Evolutionary conservation across 2,113 vertebrate species (phyloP), one percentile per base, ranked within the genome.

Genomic region (Numenius arquata): DNA sequence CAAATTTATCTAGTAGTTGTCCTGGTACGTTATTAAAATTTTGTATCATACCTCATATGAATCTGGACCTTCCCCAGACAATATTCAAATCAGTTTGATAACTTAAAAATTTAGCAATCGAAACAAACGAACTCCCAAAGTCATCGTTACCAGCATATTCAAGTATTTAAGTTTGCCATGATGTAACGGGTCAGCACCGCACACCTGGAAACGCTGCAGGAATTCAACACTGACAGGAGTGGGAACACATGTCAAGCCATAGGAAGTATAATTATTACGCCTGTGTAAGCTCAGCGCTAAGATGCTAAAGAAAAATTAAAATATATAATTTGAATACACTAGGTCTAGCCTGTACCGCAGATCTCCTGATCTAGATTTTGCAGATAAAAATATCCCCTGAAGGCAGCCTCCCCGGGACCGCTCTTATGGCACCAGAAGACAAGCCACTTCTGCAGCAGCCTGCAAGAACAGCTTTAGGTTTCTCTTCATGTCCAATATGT

Each of bases 401-500:
- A 56, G 3, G 66, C 88, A 91, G 85, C 77, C 81, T 82, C 82
- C 65, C 5, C 74, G 53, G 85, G 77, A 78, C 47, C 22, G 89
- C 76, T 91, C 72, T 19, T 71, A 85, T 72, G 17, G 85, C 75
- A 65, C 20, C 66, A 1, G 48, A 14, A 8, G 20, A 43, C 1
- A 2, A 25, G 88, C 12, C 41, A 7, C 81, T 65, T 18, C 52
- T 6, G 6, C 10, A 14, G 83, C 74, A 12, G n/a, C 53, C 11
- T 4, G 11, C 16, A 5, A 22, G 20, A n/a, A 14, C 48, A 7
- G 47, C 1, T 38, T 30, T 9, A 29, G 40, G 40, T 38, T 56
- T 22, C 61, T 1, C 34, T 41, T 22, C 29, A 3, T 14, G 3
- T 1, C 22, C 67, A 18, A 12, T 0, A 9, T 4, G 9, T 0